Conservation (phyloP, 2,888 invertebrate species). For the Drosophila paranaensis region DNA sequence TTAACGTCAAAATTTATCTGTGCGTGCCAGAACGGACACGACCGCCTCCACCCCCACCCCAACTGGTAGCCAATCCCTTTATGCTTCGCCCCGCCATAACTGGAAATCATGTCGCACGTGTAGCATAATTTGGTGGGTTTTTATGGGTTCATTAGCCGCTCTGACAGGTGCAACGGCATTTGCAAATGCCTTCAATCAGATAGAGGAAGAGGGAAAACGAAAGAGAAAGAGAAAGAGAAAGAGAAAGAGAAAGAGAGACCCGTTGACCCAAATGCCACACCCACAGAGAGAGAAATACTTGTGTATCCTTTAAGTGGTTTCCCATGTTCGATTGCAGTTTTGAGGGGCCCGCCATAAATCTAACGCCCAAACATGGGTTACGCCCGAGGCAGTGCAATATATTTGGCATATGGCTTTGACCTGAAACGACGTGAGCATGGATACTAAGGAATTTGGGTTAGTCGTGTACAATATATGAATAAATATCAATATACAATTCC, state of each 20-base stretch:
- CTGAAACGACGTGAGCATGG: conserved; percentile 17
- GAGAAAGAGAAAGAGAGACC: conserved; percentile 8
- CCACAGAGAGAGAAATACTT: conserved; percentile 27
- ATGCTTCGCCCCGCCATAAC: background rate
- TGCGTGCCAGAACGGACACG: conserved; percentile 41
- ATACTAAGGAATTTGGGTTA: conserved; percentile 46
- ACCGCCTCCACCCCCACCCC: background rate
- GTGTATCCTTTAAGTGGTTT: conserved; percentile 66
- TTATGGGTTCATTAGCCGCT: conserved; percentile 78
- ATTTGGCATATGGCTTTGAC: conserved; percentile 45
- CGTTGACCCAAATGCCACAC: conserved; percentile 64
- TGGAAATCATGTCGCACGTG: conserved; percentile 71
- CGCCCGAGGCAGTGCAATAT: conserved; percentile 42
- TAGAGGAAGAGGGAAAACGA: background rate
- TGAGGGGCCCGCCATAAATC: conserved; percentile 66
- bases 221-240: background rate
- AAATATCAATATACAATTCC: background rate
- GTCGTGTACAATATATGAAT: conserved; percentile 18
- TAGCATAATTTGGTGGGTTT: conserved; percentile 65
- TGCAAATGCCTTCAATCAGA: conserved; percentile 24
- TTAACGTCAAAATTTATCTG: conserved; percentile 72
- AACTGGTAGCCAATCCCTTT: background rate
- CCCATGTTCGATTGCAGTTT: conserved; percentile 78
- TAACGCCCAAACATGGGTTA: conserved; percentile 44
- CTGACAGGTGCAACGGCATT: conserved; percentile 50